Percentiles rank a stretch among this genome's conserved stretches.
Conservation (phyloP, 1,140 invertebrate genomes). For the Cephus cinctus region DNA sequence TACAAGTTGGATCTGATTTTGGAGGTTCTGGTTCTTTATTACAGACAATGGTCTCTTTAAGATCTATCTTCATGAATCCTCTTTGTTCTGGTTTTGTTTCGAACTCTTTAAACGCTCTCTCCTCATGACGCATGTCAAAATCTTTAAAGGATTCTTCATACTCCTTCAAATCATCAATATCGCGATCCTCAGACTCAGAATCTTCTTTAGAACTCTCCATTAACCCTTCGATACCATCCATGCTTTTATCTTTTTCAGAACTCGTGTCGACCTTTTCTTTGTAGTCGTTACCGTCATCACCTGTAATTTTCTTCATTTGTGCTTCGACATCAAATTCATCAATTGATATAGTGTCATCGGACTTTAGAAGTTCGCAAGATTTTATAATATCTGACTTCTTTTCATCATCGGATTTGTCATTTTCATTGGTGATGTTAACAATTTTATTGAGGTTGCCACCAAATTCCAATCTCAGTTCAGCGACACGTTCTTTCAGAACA, state of each 20-base stretch:
- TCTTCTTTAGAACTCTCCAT: conserved; percentile 55
- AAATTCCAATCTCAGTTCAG: conserved; percentile 53
- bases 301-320: conserved; percentile 51
- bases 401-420: conserved; percentile 22
- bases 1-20: conserved; percentile 18
- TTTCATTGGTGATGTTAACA: conserved; percentile 18
- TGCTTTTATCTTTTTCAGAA: conserved; percentile 42
- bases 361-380: conserved; percentile 1
- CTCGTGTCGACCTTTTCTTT: conserved; percentile 42
- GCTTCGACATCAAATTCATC: conserved; percentile 53
- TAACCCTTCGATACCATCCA: conserved; percentile 49
- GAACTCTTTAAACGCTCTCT: conserved; percentile 34
- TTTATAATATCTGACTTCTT: background rate
- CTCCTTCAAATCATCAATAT: conserved; percentile 34
- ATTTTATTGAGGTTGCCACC: conserved; percentile 32
- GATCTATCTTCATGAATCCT: conserved; percentile 8
- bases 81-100: conserved; percentile 6
- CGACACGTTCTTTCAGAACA: conserved; percentile 46
- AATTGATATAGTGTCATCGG: conserved; percentile 36
- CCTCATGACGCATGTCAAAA: conserved; percentile 7
- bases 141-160: conserved; percentile 16
- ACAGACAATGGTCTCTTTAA: background rate
- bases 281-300: conserved; percentile 50
- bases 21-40: background rate
- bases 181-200: conserved; percentile 44